A percentile compares a stretch with the other conserved stretches of the same genome.
These are phyloP conservation scores for Potorous gilbertii DNA, from an alignment of 2,797 vertebrate species.

Conservation along the genomic window DNA sequence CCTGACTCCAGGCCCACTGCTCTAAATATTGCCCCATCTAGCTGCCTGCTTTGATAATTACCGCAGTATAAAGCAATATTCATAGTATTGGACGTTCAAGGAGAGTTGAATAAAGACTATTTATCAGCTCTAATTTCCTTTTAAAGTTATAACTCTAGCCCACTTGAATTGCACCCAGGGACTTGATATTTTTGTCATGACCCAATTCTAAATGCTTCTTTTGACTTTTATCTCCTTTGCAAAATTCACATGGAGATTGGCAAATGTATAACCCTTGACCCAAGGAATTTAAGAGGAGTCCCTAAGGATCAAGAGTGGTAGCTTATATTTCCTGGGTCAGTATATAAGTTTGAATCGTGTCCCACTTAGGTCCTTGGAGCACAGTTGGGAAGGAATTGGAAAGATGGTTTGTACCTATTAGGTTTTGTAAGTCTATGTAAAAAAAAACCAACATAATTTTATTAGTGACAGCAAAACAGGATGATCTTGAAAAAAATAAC, in stretches of 20 bases:
- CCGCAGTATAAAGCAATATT: background rate
- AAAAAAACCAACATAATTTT: background rate
- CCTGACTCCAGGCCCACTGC: background rate
- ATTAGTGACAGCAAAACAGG: constrained; percentile 24
- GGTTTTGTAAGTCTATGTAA: background rate
- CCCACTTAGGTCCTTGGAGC: background rate
- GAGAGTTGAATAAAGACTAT: background rate
- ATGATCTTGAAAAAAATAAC: constrained; percentile 25
- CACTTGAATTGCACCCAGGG: background rate
- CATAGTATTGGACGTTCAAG: background rate
- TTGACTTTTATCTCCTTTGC: background rate
- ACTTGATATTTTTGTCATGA: background rate
- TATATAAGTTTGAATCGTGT: background rate
- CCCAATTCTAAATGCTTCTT: background rate
- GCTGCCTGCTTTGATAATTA: background rate
- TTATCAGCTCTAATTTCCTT: background rate
- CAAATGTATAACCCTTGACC: background rate
- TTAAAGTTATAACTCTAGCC: background rate
- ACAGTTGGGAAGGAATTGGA: constrained; percentile 36
- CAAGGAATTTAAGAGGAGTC: constrained; percentile 13
- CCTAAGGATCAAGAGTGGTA: background rate
- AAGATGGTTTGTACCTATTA: background rate
- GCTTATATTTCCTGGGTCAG: background rate
- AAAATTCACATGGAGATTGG: background rate
- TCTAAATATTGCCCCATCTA: background rate